phyloP scores from a whole-genome alignment of 2,888 invertebrate species.

The Hecatera dysodea region DNA sequence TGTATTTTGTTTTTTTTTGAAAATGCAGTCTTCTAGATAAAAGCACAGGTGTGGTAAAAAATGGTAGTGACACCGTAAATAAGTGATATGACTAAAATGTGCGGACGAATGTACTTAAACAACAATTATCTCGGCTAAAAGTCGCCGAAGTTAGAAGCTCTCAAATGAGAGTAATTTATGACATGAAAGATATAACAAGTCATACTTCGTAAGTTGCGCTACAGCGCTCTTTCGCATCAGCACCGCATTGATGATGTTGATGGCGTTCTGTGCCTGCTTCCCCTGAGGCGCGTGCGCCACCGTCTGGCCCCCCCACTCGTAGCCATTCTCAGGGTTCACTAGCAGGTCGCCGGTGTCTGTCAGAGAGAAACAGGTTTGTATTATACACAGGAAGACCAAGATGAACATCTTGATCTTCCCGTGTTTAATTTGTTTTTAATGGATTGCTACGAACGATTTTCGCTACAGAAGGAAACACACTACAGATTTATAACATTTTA shows the following conservation, averaged over 20 bases:
- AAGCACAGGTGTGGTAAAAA: background rate
- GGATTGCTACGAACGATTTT: background rate
- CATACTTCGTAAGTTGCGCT: constrained; percentile 92
- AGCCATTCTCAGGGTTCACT: constrained; percentile 85
- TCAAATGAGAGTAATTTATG: background rate
- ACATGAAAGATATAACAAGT: constrained; percentile 10
- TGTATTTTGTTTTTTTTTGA: background rate
- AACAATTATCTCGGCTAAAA: too few relatives aligned
- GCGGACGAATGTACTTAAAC: too few relatives aligned
- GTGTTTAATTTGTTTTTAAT: constrained; percentile 44
- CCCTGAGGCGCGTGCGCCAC: constrained; percentile 75
- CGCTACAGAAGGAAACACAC: background rate
- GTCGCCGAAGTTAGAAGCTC: too few relatives aligned
- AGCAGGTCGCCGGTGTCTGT: constrained; percentile 88
- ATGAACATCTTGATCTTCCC: constrained; percentile 60
- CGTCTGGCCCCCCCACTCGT: constrained; percentile 83
- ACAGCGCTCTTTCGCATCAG: constrained; percentile 92
- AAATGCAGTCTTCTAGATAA: background rate
- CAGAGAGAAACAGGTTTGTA: constrained; percentile 48
- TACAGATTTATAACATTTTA: background rate
- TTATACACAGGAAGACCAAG: constrained; percentile 63
- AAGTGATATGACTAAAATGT: too few relatives aligned
- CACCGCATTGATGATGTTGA: constrained; percentile 93
- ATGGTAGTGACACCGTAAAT: too few relatives aligned
- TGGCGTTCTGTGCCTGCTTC: constrained; percentile 90